Evolutionary conservation across 2,888 invertebrate species (phyloP).

Genomic region (Tenthredo mesomela): DNA sequence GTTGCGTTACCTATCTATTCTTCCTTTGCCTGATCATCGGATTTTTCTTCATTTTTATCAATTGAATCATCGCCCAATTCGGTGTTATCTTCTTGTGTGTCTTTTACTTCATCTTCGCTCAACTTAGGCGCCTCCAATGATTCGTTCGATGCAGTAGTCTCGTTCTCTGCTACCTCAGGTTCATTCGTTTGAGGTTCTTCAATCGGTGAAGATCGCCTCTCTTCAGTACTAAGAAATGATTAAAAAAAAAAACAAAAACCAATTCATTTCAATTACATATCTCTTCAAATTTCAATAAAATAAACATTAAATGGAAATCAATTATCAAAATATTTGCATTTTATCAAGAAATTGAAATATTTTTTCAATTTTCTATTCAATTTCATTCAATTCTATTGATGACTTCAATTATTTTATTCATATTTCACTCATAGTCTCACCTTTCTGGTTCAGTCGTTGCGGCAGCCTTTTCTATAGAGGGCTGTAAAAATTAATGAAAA

Average conservation of each 20-base stretch:
- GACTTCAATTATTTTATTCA: too few species aligned
- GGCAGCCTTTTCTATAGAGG: slow-evolving; percentile 74
- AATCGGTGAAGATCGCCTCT: slow-evolving; percentile 65
- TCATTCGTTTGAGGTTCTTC: slow-evolving; percentile 53
- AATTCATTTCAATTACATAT: neutral
- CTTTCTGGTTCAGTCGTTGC: slow-evolving; percentile 67
- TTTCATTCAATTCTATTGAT: neutral
- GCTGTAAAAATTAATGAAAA: slow-evolving; percentile 64
- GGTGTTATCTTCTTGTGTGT: slow-evolving; percentile 71
- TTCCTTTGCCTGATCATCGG: slow-evolving; percentile 74
- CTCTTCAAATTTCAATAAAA: neutral
- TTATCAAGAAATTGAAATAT: neutral
- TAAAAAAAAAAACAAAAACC: neutral
- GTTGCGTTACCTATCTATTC: slow-evolving; percentile 66
- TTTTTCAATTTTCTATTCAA: neutral
- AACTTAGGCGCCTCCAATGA: slow-evolving; percentile 64
- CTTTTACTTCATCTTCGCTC: slow-evolving; percentile 67
- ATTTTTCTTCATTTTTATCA: slow-evolving; percentile 74
- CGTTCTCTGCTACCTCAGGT: slow-evolving; percentile 54
- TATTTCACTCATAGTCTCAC: slow-evolving; percentile 59
- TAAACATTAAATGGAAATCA: neutral
- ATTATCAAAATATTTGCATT: neutral
- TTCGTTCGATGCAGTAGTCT: slow-evolving; percentile 64
- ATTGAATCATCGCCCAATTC: slow-evolving; percentile 70
- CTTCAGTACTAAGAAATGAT: slow-evolving; percentile 65